Base-by-base conservation (phyloP, 2,113 vertebrate genomes). In the Catagonus wagneri region DNA sequence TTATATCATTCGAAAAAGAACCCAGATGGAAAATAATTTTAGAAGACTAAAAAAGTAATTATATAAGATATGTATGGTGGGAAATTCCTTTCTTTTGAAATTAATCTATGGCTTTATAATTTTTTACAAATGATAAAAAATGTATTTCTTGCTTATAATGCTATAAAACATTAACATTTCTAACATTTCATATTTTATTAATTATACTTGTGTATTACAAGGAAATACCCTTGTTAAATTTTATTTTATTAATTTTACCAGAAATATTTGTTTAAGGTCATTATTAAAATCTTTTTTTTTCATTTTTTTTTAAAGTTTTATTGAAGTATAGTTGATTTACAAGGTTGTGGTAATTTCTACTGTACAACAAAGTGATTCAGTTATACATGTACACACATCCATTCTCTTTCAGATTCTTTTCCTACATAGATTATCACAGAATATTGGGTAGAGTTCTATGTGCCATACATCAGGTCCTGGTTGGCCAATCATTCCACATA, bases 11-110 rank as follows among this genome's bases (percentile, higher is more conserved):
- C 52, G 50, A 52, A 93, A 71, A 85, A 68, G 93, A 97, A 97
- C 94, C 94, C 85, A 93, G 80, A 96, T 92, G 88, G 66, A 96
- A 98, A 98, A 97, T 96, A 75, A 96, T 97, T 98, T 97, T 93
- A 80, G 19, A 63, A 94, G 96, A 94, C 32, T 81, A 97, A 65
- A 93, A 91, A 83, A 96, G 58, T 92, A 69, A 96, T 1, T 93
- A 39, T 71, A 56, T 95, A 97, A 96, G 94, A 61, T 68, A 86
- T 95, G 14, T 74, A 23, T 2, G 15, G 63, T 84, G 34, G 27
- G 20, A 89, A 72, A 65, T 76, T 76, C 29, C 54, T 91, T 98
- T 97, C 58, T 36, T 96, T 97, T 96, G 85, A 84, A 89, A 94
- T 91, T 76, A 95, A 69, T 85, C 39, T 1, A 54, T 69, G 36